These are phyloP conservation scores for Apostichopus parvimensis DNA, from an alignment of 35 echinoderm and acorn worm species.

Conservation along the genomic window DNA sequence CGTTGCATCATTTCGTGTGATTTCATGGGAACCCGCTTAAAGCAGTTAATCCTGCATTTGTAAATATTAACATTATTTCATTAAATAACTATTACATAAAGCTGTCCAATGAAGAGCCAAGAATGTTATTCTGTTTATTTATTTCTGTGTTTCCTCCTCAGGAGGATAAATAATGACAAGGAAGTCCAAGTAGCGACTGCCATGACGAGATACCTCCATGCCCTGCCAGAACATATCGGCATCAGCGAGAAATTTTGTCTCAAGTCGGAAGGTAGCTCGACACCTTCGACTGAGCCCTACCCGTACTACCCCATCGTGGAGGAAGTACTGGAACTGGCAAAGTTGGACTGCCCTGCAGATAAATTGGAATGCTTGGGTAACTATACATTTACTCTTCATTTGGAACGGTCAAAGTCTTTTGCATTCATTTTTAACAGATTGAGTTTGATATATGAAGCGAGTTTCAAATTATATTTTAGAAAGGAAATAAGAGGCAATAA, in stretches of 20 bases:
- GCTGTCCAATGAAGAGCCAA: no score
- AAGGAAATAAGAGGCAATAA: no score
- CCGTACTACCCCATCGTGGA: constrained; percentile 83
- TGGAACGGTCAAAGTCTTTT: background rate
- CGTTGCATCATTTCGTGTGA: no score
- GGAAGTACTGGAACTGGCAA: constrained; percentile 69
- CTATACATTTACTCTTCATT: background rate
- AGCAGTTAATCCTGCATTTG: no score
- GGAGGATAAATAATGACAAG: constrained; percentile 74
- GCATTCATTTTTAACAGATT: no score
- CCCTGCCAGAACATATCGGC: constrained; percentile 87
- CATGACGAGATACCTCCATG: constrained; percentile 93
- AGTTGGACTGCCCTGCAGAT: constrained; percentile 74
- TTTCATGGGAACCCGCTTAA: no score
- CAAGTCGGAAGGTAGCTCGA: constrained; percentile 39
- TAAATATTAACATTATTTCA: no score
- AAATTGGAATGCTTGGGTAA: constrained; percentile 96
- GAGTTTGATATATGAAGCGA: no score
- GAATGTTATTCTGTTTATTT: no score
- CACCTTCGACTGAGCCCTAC: constrained; percentile 40
- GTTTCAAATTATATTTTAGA: no score
- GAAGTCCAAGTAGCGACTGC: constrained; percentile 75
- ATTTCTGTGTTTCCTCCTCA: constrained; percentile 1
- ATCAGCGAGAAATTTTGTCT: constrained; percentile 81
- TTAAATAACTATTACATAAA: no score